phyloP scores from a whole-genome alignment of 2,797 vertebrate genomes.

The Darevskia nairensis region DNA sequence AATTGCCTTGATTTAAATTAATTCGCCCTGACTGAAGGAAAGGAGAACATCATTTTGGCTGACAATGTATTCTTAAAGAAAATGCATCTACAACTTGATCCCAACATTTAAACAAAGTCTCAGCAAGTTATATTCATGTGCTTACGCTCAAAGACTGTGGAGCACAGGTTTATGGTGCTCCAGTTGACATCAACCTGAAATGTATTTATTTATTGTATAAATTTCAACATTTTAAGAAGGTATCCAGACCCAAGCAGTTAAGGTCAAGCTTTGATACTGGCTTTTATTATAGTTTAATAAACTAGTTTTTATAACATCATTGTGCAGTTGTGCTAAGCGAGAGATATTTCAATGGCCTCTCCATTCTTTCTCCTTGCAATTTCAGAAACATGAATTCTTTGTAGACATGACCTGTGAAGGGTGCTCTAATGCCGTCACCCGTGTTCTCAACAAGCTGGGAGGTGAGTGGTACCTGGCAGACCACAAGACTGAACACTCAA shows the following conservation, averaged over 20 bases:
- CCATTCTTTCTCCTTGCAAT: background rate
- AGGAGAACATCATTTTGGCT: background rate
- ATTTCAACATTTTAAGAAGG: background rate
- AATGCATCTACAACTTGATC: background rate
- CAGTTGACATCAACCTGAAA: background rate
- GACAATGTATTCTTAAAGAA: background rate
- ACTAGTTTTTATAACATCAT: background rate
- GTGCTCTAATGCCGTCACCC: constrained; percentile 89
- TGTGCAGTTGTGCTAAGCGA: background rate
- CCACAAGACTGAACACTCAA: background rate
- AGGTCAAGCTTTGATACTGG: background rate
- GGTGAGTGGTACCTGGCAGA: constrained; percentile 77
- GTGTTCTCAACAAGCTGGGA: constrained; percentile 89
- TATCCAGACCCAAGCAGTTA: background rate
- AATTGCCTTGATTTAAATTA: background rate
- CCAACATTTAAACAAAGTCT: background rate
- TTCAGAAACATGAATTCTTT: constrained; percentile 94
- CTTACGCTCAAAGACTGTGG: background rate
- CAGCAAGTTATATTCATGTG: background rate
- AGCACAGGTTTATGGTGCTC: background rate
- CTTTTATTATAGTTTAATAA: background rate
- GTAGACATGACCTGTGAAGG: constrained; percentile 97
- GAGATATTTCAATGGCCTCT: background rate
- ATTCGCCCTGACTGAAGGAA: background rate
- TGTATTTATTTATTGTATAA: background rate